A percentile compares a stretch with the other conserved stretches of the same genome.
Evolutionary conservation across 2,888 invertebrate species (phyloP).

Genomic region (Branchellion lobata): DNA sequence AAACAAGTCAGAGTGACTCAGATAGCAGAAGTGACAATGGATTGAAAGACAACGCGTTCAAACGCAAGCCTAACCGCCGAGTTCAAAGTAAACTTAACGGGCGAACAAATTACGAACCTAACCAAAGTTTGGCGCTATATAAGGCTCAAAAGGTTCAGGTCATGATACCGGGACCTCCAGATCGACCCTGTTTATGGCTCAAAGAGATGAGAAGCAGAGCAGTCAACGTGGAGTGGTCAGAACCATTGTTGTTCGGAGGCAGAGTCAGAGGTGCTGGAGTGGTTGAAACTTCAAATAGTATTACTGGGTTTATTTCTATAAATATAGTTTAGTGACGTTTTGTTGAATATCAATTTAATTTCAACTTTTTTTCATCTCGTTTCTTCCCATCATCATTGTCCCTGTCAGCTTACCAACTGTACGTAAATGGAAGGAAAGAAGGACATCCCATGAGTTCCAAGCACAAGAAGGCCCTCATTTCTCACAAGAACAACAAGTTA

Average conservation of each 20-base stretch:
- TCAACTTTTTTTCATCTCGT: too few relatives aligned
- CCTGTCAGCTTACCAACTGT: conserved; percentile 56
- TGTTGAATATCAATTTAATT: too few relatives aligned
- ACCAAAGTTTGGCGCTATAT: background rate
- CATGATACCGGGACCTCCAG: conserved; percentile 61
- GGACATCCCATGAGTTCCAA: conserved; percentile 58
- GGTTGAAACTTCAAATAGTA: too few relatives aligned
- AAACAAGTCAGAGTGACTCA: background rate
- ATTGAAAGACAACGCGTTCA: too few relatives aligned
- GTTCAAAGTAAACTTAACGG: too few relatives aligned
- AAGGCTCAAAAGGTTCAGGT: conserved; percentile 57
- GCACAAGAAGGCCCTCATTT: conserved; percentile 61
- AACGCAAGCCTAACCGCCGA: too few relatives aligned
- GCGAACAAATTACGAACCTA: too few relatives aligned
- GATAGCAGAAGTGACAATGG: too few relatives aligned
- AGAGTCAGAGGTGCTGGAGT: conserved; percentile 56
- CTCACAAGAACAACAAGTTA: conserved; percentile 60
- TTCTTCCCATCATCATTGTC: too few relatives aligned
- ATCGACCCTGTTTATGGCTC: conserved; percentile 60
- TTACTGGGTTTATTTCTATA: too few relatives aligned
- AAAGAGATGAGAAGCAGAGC: conserved; percentile 57
- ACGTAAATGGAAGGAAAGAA: conserved; percentile 61
- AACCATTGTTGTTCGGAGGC: conserved; percentile 59
- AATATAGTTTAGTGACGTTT: too few relatives aligned
- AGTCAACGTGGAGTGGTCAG: conserved; percentile 62